These are phyloP conservation scores for Sorex maritimensis DNA, from an alignment of 2,797 vertebrate genomes.

Conservation along the genomic window DNA sequence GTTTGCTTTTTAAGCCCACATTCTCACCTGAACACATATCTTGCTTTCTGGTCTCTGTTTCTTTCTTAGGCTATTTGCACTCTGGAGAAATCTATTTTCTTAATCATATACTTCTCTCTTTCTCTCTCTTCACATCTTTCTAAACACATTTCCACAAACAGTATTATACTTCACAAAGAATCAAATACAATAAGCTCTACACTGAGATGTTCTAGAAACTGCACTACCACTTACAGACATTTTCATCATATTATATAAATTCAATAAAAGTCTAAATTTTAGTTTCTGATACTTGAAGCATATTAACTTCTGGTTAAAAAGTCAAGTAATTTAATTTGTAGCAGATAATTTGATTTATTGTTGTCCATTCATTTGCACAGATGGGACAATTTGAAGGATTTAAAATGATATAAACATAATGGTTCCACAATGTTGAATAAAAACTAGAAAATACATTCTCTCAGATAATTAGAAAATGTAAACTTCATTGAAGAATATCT, in stretches of 20 bases:
- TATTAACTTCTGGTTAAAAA: constrained; percentile 47
- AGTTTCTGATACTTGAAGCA: constrained; percentile 33
- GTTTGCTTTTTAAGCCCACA: constrained; percentile 20
- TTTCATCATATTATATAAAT: constrained; percentile 37
- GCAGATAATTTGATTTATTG: constrained; percentile 57
- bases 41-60: no score
- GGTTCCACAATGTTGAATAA: constrained; percentile 66
- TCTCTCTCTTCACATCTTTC: no score
- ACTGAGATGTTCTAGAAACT: constrained; percentile 40
- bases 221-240: constrained; percentile 2
- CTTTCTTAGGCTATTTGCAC: no score
- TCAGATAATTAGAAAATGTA: constrained; percentile 83
- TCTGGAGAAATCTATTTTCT: no score
- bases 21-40: constrained; percentile 20
- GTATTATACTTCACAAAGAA: no score
- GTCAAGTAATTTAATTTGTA: constrained; percentile 33
- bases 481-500: constrained; percentile 79
- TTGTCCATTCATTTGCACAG: constrained; percentile 58
- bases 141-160: no score
- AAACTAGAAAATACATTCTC: constrained; percentile 78
- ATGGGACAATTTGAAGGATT: constrained; percentile 67
- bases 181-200: not conserved
- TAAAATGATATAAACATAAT: constrained; percentile 72
- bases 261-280: constrained; percentile 44
- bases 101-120: no score